Evolutionary conservation across 1,140 invertebrate genomes (phyloP).

Genomic region (Vanessa atalanta): DNA sequence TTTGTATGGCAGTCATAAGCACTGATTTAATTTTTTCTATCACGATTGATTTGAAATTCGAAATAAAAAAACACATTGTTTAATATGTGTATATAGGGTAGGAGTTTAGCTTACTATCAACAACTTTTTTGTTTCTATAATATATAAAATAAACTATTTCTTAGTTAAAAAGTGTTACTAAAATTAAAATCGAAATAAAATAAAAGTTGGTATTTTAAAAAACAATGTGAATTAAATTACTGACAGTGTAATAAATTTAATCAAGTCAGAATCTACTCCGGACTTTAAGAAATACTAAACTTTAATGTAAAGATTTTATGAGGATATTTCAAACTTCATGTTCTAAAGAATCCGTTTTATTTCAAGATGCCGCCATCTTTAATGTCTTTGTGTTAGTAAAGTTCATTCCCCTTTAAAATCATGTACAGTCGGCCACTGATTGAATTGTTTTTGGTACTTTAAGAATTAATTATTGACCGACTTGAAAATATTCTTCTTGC

Average conservation of each 20-base stretch:
- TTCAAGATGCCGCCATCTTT: conserved; percentile 6
- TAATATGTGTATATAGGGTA: too few relatives aligned
- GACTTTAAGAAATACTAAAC: conserved; percentile 6
- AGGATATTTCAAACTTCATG: conserved; percentile 13
- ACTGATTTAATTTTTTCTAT: too few relatives aligned
- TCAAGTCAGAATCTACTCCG: background rate
- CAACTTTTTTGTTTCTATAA: too few relatives aligned
- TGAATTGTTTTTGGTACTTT: background rate
- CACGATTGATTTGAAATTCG: too few relatives aligned
- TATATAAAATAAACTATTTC: too few relatives aligned
- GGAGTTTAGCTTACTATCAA: too few relatives aligned
- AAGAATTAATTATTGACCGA: background rate
- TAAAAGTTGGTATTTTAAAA: background rate
- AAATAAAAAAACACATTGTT: too few relatives aligned
- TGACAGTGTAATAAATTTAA: background rate
- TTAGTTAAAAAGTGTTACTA: too few relatives aligned
- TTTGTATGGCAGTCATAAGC: too few relatives aligned
- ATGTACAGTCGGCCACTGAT: conserved; percentile 10
- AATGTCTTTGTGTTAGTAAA: conserved; percentile 4
- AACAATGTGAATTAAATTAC: background rate
- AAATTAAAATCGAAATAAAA: too few relatives aligned
- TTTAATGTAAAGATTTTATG: conserved; percentile 13
- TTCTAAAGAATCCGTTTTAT: conserved; percentile 9
- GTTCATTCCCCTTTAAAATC: conserved; percentile 11
- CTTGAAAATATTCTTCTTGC: background rate